Percentiles rank a stretch among this genome's conserved stretches.
Conservation (phyloP, 2,888 invertebrate genomes). For the Oscheius onirici region DNA sequence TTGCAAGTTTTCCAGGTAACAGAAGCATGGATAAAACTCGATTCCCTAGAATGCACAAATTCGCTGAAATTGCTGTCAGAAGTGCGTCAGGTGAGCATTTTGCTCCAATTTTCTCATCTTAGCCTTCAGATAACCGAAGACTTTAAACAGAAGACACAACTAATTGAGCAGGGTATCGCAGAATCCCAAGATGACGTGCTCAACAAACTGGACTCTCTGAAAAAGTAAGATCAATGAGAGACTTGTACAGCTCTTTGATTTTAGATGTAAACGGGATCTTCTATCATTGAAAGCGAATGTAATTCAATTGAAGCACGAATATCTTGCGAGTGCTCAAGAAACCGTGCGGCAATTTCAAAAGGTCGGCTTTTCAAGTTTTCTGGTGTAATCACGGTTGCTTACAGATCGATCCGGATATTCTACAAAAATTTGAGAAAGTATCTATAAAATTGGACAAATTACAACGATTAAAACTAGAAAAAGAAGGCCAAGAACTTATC, state of each 20-base stretch:
- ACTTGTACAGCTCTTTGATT: not conserved
- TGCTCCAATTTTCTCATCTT: not conserved
- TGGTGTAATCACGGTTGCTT: not conserved
- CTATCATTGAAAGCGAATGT: not conserved
- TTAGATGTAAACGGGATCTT: constrained; percentile 18
- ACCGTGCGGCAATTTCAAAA: not conserved
- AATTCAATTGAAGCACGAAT: constrained; percentile 3
- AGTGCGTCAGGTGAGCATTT: not conserved
- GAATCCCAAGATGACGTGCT: not conserved
- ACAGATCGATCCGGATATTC: constrained; percentile 17
- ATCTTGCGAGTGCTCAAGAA: constrained; percentile 1
- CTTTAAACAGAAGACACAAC: not conserved
- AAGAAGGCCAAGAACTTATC: not conserved
- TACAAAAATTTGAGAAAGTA: constrained; percentile 8
- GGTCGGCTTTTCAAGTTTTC: not conserved
- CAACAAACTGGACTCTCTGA: constrained; percentile 11
- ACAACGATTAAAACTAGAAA: not conserved
- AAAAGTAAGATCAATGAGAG: constrained; percentile 1
- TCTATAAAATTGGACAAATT: constrained; percentile 3
- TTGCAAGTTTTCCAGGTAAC: not conserved
- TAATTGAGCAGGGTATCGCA: not conserved
- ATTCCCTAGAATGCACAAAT: not conserved
- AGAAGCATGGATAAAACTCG: constrained; percentile 9
- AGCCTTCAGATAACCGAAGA: constrained; percentile 13
- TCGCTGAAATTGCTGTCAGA: constrained; percentile 4